These are phyloP conservation scores for Egretta garzetta DNA, from an alignment of 2,113 vertebrate species.

Conservation along the genomic window DNA sequence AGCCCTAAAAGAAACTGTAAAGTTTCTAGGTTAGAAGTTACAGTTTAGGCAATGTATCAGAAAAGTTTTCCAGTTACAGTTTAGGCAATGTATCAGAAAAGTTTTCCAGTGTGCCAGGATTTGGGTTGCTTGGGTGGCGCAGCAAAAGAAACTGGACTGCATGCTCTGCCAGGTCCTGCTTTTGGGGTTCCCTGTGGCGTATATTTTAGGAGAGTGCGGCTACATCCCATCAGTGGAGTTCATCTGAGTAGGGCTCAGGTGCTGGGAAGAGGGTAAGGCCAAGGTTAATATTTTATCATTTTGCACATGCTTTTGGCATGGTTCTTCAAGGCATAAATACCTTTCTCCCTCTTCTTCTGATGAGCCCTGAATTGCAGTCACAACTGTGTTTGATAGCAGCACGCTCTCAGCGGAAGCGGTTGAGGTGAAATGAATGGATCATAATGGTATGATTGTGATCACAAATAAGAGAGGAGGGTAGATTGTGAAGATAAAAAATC, in stretches of 20 bases:
- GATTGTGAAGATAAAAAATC: background rate
- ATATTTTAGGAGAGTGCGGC: background rate
- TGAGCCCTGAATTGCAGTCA: background rate
- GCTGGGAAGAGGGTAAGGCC: background rate
- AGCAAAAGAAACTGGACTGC: rapidly evolving
- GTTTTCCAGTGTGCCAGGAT: background rate
- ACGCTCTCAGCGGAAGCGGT: rapidly evolving
- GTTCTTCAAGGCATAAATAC: background rate
- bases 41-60: background rate
- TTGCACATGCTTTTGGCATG: background rate
- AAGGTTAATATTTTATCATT: background rate
- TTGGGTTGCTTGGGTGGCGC: background rate
- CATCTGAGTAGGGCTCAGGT: background rate
- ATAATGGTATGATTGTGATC: background rate
- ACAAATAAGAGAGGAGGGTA: background rate
- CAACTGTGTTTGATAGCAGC: background rate
- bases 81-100: background rate
- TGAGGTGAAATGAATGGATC: background rate
- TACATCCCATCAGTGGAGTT: rapidly evolving
- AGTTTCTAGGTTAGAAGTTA: background rate
- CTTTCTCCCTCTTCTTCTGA: background rate
- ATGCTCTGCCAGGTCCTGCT: rapidly evolving
- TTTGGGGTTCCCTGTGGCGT: background rate
- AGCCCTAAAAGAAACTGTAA: background rate
- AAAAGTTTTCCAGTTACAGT: background rate